These are phyloP conservation scores for Heliconius hewitsoni DNA, from an alignment of 1,140 invertebrate species.

Conservation along the genomic window DNA sequence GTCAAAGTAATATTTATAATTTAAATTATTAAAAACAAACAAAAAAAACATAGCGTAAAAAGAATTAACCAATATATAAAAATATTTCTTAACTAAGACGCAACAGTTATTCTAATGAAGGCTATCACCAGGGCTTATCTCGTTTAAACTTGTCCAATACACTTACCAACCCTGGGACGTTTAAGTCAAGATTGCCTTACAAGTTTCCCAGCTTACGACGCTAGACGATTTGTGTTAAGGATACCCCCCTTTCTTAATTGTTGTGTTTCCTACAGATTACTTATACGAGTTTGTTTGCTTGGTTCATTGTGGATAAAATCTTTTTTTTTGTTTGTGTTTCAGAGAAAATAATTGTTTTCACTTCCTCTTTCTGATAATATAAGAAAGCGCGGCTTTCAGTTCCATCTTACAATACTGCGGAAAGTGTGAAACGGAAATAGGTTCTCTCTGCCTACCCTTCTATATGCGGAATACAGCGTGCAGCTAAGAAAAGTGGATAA, in stretches of 20 bases:
- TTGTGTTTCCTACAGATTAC: background rate
- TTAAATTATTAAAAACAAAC: background rate
- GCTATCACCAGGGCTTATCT: conserved; percentile 29
- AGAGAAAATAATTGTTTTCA: background rate
- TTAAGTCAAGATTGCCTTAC: conserved; percentile 37
- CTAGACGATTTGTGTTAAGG: conserved; percentile 23
- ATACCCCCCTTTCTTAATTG: conserved; percentile 15
- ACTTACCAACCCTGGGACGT: conserved; percentile 28
- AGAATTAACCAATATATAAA: too few relatives aligned
- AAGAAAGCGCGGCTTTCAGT: background rate
- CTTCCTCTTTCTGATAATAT: background rate
- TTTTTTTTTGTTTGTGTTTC: background rate
- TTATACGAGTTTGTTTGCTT: background rate
- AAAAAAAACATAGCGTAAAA: background rate
- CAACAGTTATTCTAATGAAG: conserved; percentile 10
- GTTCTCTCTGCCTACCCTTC: too few relatives aligned
- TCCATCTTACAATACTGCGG: background rate
- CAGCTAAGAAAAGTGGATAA: too few relatives aligned
- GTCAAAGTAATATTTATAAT: too few relatives aligned
- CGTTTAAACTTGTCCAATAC: conserved; percentile 35
- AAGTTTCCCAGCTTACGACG: conserved; percentile 30
- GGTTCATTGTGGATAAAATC: background rate
- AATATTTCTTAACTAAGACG: background rate
- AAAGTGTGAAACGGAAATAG: background rate
- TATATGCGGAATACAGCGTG: too few relatives aligned